Conservation (phyloP, 2,888 invertebrate genomes). For the Alcis repandata region DNA sequence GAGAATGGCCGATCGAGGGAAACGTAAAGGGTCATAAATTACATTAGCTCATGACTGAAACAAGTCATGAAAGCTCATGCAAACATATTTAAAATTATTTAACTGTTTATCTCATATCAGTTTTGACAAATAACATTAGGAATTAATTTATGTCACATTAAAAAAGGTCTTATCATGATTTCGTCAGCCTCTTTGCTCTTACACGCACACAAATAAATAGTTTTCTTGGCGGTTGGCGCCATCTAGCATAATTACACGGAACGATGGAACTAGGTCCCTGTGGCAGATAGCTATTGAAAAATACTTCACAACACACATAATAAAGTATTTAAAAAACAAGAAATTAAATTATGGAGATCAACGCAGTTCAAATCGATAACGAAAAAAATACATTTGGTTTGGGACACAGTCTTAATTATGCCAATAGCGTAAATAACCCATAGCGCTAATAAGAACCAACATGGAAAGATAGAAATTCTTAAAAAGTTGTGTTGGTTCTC, state of each 20-base stretch:
- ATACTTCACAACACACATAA: too few relatives aligned
- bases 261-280: neutral
- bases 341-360: too few relatives aligned
- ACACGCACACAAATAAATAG: neutral
- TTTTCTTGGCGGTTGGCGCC: conserved; percentile 5
- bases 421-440: too few relatives aligned
- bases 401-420: too few relatives aligned
- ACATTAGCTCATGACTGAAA: conserved; percentile 49
- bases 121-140: neutral
- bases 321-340: neutral
- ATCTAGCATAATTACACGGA: neutral
- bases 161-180: conserved; percentile 29
- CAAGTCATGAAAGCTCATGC: conserved; percentile 8
- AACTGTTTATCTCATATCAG: conserved; percentile 5
- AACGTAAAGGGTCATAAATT: conserved; percentile 66
- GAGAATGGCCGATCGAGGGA: conserved; percentile 79
- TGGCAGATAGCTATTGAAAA: neutral
- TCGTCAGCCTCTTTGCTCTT: conserved; percentile 11
- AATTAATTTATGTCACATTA: neutral
- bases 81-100: conserved; percentile 14
- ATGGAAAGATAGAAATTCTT: too few relatives aligned
- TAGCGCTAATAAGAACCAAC: too few relatives aligned
- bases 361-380: too few relatives aligned
- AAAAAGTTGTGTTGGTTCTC: too few relatives aligned
- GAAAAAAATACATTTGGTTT: too few relatives aligned